These are phyloP conservation scores for Leucophora obtusa DNA, from an alignment of 2,888 invertebrate species.

Conservation along the genomic window DNA sequence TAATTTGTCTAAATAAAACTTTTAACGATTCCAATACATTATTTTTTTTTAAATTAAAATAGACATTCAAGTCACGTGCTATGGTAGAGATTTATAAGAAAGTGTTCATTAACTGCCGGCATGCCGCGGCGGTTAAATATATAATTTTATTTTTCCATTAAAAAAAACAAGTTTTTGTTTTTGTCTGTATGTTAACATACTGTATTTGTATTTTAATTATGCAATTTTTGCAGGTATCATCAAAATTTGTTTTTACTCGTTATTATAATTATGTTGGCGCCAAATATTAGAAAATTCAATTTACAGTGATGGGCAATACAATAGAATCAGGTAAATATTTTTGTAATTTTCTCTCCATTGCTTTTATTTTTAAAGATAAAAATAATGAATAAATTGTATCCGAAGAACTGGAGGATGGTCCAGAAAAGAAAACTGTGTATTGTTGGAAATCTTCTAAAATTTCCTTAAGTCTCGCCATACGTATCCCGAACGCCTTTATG, in stretches of 20 bases:
- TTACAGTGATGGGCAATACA: no score
- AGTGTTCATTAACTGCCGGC: constrained; percentile 20
- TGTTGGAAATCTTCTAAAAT: no score
- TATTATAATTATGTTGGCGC: constrained; percentile 22
- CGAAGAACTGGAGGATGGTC: no score
- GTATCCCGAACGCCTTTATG: no score
- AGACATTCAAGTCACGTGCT: constrained; percentile 61
- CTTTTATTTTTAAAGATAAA: no score
- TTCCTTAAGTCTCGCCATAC: no score
- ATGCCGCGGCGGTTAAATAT: constrained; percentile 3
- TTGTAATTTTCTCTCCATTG: no score
- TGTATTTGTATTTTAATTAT: background rate
- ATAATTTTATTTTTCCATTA: background rate
- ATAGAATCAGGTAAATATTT: no score
- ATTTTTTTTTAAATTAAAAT: background rate
- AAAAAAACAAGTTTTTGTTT: background rate
- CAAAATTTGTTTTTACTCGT: background rate
- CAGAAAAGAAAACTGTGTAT: no score
- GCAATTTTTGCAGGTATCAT: constrained; percentile 1
- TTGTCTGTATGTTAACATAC: background rate
- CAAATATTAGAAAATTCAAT: no score
- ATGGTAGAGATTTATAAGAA: constrained; percentile 15
- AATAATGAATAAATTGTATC: no score
- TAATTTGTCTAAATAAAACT: no score
- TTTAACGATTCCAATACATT: background rate